phyloP scores from a whole-genome alignment of 1,140 invertebrate species.

The Drosophila suzukii region DNA sequence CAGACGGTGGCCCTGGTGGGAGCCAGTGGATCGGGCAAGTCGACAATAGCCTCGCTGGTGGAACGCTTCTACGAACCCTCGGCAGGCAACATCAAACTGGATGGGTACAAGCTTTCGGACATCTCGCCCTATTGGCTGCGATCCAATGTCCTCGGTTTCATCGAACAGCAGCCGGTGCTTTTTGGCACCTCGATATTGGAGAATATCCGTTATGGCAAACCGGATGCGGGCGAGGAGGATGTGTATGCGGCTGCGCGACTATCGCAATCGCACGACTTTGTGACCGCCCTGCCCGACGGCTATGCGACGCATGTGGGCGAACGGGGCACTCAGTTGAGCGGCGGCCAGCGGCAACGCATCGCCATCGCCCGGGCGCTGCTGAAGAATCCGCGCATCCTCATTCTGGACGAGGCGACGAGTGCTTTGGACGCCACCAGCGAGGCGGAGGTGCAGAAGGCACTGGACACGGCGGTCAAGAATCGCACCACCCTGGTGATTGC shows the following conservation, averaged over 20 bases:
- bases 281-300: constrained; percentile 91
- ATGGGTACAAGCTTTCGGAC: constrained; percentile 90
- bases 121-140: constrained; percentile 95
- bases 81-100: constrained; percentile 90
- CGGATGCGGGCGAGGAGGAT: constrained; percentile 88
- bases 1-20: constrained; percentile 96
- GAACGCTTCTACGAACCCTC: constrained; percentile 96
- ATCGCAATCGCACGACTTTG: constrained; percentile 97
- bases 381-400: constrained; percentile 93
- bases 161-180: constrained; percentile 96
- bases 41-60: constrained; percentile 93
- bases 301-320: constrained; percentile 96
- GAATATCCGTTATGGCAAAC: constrained; percentile 96
- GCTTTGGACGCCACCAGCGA: constrained; percentile 96
- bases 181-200: constrained; percentile 96
- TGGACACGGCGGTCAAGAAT: constrained; percentile 91
- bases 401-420: constrained; percentile 96
- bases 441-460: constrained; percentile 92
- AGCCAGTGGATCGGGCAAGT: constrained; percentile 95
- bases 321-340: constrained; percentile 94
- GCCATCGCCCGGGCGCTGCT: constrained; percentile 95
- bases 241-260: constrained; percentile 90
- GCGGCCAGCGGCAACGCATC: constrained; percentile 96
- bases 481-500: constrained; percentile 95
- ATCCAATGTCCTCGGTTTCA: constrained; percentile 92